These are phyloP conservation scores for Anser cygnoides DNA, from an alignment of 2,113 vertebrate genomes.

Conservation along the genomic window DNA sequence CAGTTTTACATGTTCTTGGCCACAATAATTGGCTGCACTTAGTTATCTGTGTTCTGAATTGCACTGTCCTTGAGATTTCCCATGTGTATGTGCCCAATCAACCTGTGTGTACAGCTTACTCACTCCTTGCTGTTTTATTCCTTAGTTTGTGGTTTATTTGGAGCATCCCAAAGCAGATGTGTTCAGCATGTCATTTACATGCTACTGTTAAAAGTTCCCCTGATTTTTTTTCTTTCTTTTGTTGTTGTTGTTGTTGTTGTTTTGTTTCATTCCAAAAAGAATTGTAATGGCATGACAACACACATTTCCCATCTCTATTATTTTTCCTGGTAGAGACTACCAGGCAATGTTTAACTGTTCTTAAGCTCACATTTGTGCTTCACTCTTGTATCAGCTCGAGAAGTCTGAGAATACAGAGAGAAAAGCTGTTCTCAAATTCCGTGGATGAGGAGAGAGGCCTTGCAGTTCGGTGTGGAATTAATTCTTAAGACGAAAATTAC, in stretches of 20 bases:
- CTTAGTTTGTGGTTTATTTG: neutral
- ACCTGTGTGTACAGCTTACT: neutral
- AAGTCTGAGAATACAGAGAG: neutral
- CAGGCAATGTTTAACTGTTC: neutral
- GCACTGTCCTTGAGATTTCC: neutral
- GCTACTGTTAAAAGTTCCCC: neutral
- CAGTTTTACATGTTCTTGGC: neutral
- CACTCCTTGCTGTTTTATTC: neutral
- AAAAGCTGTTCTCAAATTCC: neutral
- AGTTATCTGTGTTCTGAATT: neutral
- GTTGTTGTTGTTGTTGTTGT: accelerated
- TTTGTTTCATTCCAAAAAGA: neutral
- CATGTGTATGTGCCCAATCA: accelerated
- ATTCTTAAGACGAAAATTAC: neutral
- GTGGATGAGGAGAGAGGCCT: neutral
- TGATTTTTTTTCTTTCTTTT: neutral
- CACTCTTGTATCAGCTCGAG: neutral
- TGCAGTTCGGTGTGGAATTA: neutral
- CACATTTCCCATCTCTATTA: neutral
- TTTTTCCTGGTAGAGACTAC: neutral
- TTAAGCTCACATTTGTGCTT: neutral
- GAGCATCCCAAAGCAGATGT: neutral
- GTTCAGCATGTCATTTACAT: neutral
- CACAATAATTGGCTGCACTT: neutral
- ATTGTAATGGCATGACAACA: neutral